Evolutionary conservation across 2,797 vertebrate genomes (phyloP).

Genomic region (Pseudotriccus pelzelni): DNA sequence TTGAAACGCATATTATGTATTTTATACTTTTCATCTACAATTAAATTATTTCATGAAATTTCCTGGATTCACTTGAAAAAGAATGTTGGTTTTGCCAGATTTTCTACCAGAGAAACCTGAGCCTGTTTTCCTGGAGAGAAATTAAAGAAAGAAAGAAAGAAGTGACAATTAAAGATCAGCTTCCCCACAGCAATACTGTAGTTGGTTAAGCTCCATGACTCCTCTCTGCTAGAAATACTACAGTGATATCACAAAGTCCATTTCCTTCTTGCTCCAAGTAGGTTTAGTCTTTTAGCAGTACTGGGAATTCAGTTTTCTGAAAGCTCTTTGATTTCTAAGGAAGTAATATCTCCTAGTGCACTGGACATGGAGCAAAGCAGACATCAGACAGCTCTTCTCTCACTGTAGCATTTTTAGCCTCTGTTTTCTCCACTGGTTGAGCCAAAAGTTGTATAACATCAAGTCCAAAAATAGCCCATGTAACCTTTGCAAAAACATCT

Average conservation of each 20-base stretch:
- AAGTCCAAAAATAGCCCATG: background rate
- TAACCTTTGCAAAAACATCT: background rate
- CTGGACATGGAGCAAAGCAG: background rate
- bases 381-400: background rate
- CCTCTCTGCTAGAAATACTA: constrained; percentile 77
- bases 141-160: background rate
- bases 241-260: constrained; percentile 61
- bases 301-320: constrained; percentile 12
- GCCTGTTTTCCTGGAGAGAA: background rate
- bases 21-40: background rate
- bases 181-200: constrained; percentile 42
- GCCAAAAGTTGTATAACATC: background rate
- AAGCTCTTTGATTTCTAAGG: constrained; percentile 27
- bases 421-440: background rate
- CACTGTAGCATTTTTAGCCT: background rate
- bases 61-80: background rate
- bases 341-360: background rate
- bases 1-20: background rate
- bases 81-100: constrained; percentile 2
- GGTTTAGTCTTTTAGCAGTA: constrained; percentile 14
- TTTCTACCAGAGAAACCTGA: constrained; percentile 45
- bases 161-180: background rate
- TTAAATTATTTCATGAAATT: constrained; percentile 13
- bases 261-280: constrained; percentile 49
- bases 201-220: constrained; percentile 63